Percentiles rank a stretch among this genome's conserved stretches.
These are phyloP conservation scores for Falco novaeseelandiae DNA, from an alignment of 2,797 vertebrate species.

Conservation along the genomic window DNA sequence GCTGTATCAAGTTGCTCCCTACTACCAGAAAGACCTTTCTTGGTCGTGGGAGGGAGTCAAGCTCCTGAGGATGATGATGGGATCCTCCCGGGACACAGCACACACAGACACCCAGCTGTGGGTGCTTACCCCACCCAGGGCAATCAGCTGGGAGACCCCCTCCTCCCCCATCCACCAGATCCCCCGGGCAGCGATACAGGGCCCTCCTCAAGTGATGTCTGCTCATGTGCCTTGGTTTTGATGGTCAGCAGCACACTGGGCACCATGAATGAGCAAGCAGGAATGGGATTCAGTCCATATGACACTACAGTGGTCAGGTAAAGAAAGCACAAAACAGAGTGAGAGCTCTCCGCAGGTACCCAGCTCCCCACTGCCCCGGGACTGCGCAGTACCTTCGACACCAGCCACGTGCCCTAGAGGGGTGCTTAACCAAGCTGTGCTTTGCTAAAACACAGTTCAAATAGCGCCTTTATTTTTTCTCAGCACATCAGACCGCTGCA, in stretches of 20 bases:
- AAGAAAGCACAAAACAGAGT: rapidly evolving
- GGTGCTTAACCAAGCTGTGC: background rate
- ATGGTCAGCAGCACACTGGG: rapidly evolving
- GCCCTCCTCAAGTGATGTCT: rapidly evolving
- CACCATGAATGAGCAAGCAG: rapidly evolving
- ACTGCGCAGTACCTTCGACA: rapidly evolving
- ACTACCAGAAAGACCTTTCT: background rate
- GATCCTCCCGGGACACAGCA: background rate
- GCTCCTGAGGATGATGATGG: background rate
- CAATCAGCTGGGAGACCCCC: background rate
- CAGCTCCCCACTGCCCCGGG: rapidly evolving
- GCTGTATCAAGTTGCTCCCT: background rate
- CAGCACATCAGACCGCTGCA: background rate
- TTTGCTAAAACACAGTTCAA: background rate
- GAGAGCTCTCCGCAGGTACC: background rate
- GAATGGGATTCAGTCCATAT: rapidly evolving
- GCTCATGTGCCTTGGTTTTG: rapidly evolving
- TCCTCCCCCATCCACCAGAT: background rate
- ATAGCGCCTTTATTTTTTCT: background rate
- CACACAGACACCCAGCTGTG: background rate
- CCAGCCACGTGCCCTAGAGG: background rate
- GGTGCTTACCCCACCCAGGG: rapidly evolving
- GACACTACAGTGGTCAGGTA: background rate
- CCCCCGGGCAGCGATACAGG: too few relatives aligned
- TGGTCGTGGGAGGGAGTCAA: rapidly evolving